phyloP scores from a whole-genome alignment of 2,113 vertebrate genomes.

The Chaetodon trifascialis region DNA sequence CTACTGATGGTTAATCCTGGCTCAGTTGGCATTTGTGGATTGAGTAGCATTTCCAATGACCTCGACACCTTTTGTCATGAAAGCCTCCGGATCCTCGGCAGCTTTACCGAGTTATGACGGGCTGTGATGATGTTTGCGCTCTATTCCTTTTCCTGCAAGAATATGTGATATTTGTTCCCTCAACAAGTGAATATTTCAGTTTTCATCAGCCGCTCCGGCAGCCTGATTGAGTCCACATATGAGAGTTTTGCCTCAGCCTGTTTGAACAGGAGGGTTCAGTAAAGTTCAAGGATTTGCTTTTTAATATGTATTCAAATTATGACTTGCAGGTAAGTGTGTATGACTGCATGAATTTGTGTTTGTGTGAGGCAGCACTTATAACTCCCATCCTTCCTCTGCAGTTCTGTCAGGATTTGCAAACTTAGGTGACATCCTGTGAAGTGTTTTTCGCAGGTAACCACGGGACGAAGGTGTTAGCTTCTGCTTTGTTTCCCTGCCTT shows the following conservation, averaged over 20 bases:
- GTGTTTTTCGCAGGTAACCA: background rate
- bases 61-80: background rate
- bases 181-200: background rate
- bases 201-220: background rate
- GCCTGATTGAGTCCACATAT: background rate
- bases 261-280: background rate
- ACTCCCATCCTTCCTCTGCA: background rate
- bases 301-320: conserved; percentile 4
- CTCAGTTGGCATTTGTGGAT: background rate
- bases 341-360: background rate
- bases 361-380: background rate
- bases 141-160: background rate
- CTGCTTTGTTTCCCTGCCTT: too few relatives aligned
- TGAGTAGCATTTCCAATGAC: background rate
- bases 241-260: background rate
- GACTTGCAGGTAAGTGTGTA: background rate
- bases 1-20: background rate
- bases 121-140: background rate
- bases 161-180: background rate
- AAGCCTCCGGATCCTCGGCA: background rate
- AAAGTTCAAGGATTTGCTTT: conserved; percentile 9
- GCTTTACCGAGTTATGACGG: background rate
- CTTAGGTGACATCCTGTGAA: background rate
- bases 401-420: background rate
- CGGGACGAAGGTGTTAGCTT: background rate